A percentile compares a stretch with the other conserved stretches of the same genome.
Evolutionary conservation across 2,888 invertebrate genomes (phyloP).

Genomic region (Chirona hameri): DNA sequence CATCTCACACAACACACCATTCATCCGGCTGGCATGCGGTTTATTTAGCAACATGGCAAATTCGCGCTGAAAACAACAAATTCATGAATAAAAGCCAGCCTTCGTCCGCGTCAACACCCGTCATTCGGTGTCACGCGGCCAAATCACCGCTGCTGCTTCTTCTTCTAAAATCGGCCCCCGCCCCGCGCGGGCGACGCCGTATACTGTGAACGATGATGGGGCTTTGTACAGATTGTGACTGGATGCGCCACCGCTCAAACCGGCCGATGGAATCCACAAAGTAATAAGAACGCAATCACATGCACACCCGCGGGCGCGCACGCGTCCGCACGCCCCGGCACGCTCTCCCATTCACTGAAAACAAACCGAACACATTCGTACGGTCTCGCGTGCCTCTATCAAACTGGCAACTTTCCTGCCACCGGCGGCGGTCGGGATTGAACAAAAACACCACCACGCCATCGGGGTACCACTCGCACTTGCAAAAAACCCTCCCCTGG

Average conservation of each 20-base stretch:
- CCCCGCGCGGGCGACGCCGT: neutral
- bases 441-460: too few relatives aligned
- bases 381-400: too few relatives aligned
- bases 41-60: conserved; percentile 25
- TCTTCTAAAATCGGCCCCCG: neutral
- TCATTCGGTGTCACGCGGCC: too few relatives aligned
- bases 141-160: neutral
- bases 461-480: too few relatives aligned
- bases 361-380: too few relatives aligned
- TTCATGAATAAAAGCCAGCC: neutral
- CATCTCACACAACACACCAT: too few relatives aligned
- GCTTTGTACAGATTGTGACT: neutral
- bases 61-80: neutral
- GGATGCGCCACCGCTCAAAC: neutral
- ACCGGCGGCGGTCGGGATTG: too few relatives aligned
- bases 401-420: too few relatives aligned
- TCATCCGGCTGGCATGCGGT: neutral
- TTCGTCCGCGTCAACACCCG: neutral
- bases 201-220: neutral
- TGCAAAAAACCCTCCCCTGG: too few relatives aligned
- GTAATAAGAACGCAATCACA: neutral
- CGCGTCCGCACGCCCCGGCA: too few relatives aligned
- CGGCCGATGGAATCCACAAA: neutral
- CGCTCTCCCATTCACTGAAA: too few relatives aligned
- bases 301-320: too few relatives aligned